Evolutionary conservation across 2,888 invertebrate species (phyloP), one percentile per base, ranked within the genome.

Genomic region (Apoda limacodes): DNA sequence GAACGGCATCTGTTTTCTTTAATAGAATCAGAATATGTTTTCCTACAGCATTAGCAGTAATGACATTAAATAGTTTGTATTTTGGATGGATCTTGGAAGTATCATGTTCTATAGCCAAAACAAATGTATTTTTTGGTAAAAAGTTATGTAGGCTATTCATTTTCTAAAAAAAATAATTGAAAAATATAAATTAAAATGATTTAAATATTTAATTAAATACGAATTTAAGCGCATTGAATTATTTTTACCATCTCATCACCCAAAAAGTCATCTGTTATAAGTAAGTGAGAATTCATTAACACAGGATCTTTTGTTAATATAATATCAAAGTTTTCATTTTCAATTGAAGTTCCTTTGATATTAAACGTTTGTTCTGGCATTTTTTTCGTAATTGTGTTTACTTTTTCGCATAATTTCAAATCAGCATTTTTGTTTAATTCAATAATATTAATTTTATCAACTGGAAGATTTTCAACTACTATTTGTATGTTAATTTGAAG

Each of bases 111-210:
- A 61, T 6, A 3, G 55, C 40, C 30, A 67, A 34, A 22, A 64
- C 32, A 32, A 67, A 67, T 24, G 46, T 37, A 12, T 60, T 41
- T 14, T 40, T 44, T 7, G 53, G 37, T 3, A 61, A 12, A 2
- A 40, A 30, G 20, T 48, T 35, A 15, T 48, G 27, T 1, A 64
- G 27, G 3, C 42, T 39, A 17, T 48, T 40, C 40, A 60, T 49
- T 56, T 60, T 61, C 67, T 65, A 52, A n/a, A 53, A 56, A 28
- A 29, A 9, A 30, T 34, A 32, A 30, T n/a, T n/a, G n/a, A n/a
- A n/a, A n/a, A n/a, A n/a, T n/a, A n/a, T n/a, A n/a, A n/a, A n/a
- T n/a, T n/a, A n/a, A n/a, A n/a, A n/a, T n/a, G n/a, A n/a, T n/a
- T n/a, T n/a, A n/a, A n/a, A n/a, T n/a, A n/a, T n/a, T 36, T 13